A percentile compares a stretch with the other conserved stretches of the same genome.
phyloP scores from a whole-genome alignment of 2,113 vertebrate genomes.

The Trematomus loennbergii region DNA sequence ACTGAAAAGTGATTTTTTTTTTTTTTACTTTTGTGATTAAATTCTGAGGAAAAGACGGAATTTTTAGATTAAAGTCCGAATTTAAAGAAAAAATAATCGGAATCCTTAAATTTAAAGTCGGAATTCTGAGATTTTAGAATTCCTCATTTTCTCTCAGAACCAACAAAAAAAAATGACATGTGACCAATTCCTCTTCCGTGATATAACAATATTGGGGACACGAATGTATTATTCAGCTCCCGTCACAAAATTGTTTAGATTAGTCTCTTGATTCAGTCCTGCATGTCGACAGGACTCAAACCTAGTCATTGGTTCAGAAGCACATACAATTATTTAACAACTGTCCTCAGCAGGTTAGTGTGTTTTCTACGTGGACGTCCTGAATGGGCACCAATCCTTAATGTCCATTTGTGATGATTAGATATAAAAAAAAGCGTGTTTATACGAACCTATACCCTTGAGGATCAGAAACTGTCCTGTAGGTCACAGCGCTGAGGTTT shows the following conservation, averaged over 20 bases:
- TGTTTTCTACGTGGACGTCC: slow-evolving; percentile 57
- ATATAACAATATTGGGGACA: slow-evolving; percentile 24
- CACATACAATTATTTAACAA: slow-evolving; percentile 65
- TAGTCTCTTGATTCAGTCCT: slow-evolving; percentile 33
- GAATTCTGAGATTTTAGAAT: too few species aligned
- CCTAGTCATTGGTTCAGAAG: slow-evolving; percentile 59
- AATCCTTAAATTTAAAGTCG: too few species aligned
- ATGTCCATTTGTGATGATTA: slow-evolving; percentile 44
- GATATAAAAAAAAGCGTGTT: slow-evolving; percentile 25
- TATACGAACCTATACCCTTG: slow-evolving; percentile 29
- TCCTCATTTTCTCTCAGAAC: too few species aligned
- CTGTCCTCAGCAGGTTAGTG: slow-evolving; percentile 22
- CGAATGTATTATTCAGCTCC: slow-evolving; percentile 2
- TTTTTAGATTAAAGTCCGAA: too few species aligned
- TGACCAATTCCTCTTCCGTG: too few species aligned
- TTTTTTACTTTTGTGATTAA: too few species aligned
- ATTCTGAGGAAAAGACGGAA: too few species aligned
- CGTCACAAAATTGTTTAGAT: slow-evolving; percentile 11
- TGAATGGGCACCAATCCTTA: slow-evolving; percentile 50
- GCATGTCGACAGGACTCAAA: slow-evolving; percentile 34
- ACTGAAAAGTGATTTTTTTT: too few species aligned
- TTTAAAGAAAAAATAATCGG: too few species aligned
- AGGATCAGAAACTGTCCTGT: slow-evolving; percentile 36
- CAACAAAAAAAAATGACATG: too few species aligned
- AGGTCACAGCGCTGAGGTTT: slow-evolving; percentile 30